Percentiles rank a stretch among this genome's conserved stretches.
phyloP scores from a whole-genome alignment of 2,888 invertebrate genomes.

The Nebria brevicollis region DNA sequence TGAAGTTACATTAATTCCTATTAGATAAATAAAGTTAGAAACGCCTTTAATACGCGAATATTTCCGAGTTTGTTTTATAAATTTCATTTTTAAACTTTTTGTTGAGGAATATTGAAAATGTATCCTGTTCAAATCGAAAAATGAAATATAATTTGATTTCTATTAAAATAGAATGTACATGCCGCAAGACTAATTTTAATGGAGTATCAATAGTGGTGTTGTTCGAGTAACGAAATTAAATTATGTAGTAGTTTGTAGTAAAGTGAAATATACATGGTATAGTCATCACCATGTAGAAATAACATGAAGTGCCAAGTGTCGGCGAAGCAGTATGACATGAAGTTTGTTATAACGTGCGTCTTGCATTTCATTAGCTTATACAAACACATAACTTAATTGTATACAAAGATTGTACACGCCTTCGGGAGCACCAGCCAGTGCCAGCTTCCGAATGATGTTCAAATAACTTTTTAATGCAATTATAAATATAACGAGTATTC shows the following conservation, averaged over 20 bases:
- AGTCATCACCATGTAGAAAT: background rate
- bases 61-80: no score
- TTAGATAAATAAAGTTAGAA: no score
- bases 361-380: conserved; percentile 16
- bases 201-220: background rate
- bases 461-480: conserved; percentile 31
- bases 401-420: conserved; percentile 16
- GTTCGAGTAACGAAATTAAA: background rate
- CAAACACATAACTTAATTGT: conserved; percentile 24
- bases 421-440: background rate
- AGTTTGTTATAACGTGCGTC: background rate
- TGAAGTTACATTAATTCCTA: no score
- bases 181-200: background rate
- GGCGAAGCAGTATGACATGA: background rate
- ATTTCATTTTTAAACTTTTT: no score
- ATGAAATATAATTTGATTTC: no score
- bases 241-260: background rate
- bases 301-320: background rate
- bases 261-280: background rate
- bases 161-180: background rate
- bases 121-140: no score
- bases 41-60: no score
- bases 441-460: background rate
- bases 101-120: no score
- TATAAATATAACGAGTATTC: conserved; percentile 11